These are phyloP conservation scores for Agrotis exclamationis DNA, from an alignment of 2,888 invertebrate genomes.

Conservation along the genomic window DNA sequence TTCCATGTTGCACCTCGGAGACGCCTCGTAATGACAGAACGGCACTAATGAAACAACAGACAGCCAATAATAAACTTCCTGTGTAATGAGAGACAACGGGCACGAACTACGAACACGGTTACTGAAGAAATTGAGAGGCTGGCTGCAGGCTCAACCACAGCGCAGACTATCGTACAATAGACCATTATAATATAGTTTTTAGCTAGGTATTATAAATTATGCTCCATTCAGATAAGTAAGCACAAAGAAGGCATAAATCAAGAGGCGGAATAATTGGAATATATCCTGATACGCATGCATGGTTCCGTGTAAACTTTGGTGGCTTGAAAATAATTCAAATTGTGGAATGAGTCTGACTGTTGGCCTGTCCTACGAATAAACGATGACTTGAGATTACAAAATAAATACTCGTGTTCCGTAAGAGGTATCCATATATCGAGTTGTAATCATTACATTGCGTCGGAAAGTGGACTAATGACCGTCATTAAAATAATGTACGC, in stretches of 20 bases:
- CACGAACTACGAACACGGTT: conserved; percentile 67
- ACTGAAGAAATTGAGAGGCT: conserved; percentile 64
- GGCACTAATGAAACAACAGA: conserved; percentile 82
- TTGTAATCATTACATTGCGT: conserved; percentile 55
- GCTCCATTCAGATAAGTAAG: conserved; percentile 61
- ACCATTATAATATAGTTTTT: conserved; percentile 58
- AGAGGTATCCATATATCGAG: conserved; percentile 52
- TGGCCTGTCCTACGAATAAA: conserved; percentile 25
- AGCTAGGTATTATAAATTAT: conserved; percentile 57
- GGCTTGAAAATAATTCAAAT: conserved; percentile 42
- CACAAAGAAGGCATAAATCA: conserved; percentile 63
- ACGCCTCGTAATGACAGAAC: conserved; percentile 81
- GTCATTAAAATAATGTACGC: conserved; percentile 65
- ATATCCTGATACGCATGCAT: conserved; percentile 40
- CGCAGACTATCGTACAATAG: conserved; percentile 65
- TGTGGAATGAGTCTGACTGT: conserved; percentile 9
- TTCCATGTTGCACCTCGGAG: conserved; percentile 72
- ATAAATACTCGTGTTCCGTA: conserved; percentile 44
- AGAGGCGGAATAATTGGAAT: conserved; percentile 59
- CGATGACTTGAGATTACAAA: conserved; percentile 48
- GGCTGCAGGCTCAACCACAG: conserved; percentile 67
- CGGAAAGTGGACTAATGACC: conserved; percentile 61
- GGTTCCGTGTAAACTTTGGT: conserved; percentile 38
- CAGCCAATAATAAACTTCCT: conserved; percentile 77
- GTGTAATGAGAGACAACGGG: conserved; percentile 79